Evolutionary conservation across 2,113 vertebrate species (phyloP), one percentile per base, ranked within the genome.

Genomic region (Pteruthius melanotis): DNA sequence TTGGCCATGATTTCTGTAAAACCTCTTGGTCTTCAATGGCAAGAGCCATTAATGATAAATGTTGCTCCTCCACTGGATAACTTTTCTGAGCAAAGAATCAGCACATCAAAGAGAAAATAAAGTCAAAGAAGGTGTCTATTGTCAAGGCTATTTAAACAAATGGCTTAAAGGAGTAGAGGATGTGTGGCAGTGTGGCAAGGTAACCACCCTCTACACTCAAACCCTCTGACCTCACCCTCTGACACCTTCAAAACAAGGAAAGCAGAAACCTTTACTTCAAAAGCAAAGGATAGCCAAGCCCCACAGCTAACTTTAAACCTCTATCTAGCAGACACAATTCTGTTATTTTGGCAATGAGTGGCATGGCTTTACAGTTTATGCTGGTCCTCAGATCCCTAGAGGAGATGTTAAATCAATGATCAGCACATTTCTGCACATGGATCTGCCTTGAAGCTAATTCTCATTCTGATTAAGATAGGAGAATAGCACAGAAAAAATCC

Each of bases 391-490:
- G 28, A 84, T 76, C 30, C 72, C 52, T 53, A 50, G 90, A 90
- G 60, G 83, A 83, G 77, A 59, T 13, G 30, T 53, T 37, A 88
- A 89, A 95, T 75, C 90, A 89, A 56, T 92, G 90, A 92, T 61
- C 52, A 95, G 44, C 86, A 80, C 31, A 33, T 93, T 35, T 80
- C 78, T 53, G 63, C 54, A 61, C 8, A 9, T 59, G 54, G 57
- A 61, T 89, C 86, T 97, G 75, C 92, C 91, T 91, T 78, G 61
- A 88, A 95, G 92, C 11, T 8, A 96, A 17, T 69, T 93, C 52
- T 42, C 4, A 0, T 50, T 45, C 42, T 89, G n/a, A 44, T 63
- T 84, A 63, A 87, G 77, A 80, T 54, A 75, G 0, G 6, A 78
- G 47, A 95, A 78, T 30, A 87, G 89, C 2, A 11, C 59, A 79